Base-by-base conservation (phyloP, 1,140 invertebrate genomes). In the Drosophila paulistorum region DNA sequence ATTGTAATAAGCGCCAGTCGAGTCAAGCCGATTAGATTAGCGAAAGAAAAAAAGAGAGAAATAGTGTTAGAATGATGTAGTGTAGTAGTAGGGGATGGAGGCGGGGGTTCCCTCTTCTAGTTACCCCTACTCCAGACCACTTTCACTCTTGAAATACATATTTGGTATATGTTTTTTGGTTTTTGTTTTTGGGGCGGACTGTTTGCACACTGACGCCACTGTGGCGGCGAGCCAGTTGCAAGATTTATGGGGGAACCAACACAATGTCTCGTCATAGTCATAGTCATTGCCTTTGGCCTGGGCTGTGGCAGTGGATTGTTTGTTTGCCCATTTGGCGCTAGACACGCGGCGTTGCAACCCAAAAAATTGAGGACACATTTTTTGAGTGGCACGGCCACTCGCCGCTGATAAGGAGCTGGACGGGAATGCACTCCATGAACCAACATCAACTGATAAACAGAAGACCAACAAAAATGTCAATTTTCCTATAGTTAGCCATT, bases 201-300 rank as follows among this genome's bases (percentile, higher is more conserved):
- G 77, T 91, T 91, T 91, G 71, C 90, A 55, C 71, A 90, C 68
- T 91, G 90, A 91, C 90, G 90, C 90, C 90, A 91, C 90, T 84
- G 72, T 91, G 90, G 90, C 90, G 90, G 90, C 82, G 72, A 72
- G 72, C 71, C 81, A 70, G 74, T 79, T 74, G 74, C 84, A 91
- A 91, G 89, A 91, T 91, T 91, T 91, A 91, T 89, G 89, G 81
- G 81, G 57, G 65, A 65, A n/a, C 68, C 54, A 41, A 13, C 37
- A 39, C 37, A 39, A 39, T 39, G 37, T 39, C 37, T 39, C 37
- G 10, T 39, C 37, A 11, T 39, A 11, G 37, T 39, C 37, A 14
- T 55, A 54, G 62, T n/a, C 37, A 58, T 51, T 55, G 51, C 10
- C 39, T 20, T 59, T 35, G 67, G 54, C 30, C 6, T 30, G 5